phyloP scores from a whole-genome alignment of 2,113 vertebrate genomes.

The Sebastes fasciatus region DNA sequence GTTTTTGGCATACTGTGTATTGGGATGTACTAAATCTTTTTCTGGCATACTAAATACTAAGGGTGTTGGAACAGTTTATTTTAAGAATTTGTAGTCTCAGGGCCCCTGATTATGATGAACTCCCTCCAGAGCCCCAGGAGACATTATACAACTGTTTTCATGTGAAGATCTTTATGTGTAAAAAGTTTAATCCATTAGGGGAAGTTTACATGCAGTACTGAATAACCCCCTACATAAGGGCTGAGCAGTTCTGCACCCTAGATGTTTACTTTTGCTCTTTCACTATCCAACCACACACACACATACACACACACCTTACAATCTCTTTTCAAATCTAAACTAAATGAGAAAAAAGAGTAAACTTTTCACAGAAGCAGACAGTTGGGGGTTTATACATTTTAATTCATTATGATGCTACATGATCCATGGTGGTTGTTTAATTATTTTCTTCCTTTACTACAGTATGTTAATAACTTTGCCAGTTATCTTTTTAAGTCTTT shows the following conservation, averaged over 20 bases:
- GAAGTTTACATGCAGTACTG: background rate
- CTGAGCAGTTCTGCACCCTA: background rate
- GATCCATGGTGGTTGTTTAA: constrained; percentile 63
- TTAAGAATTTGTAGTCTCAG: background rate
- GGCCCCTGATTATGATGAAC: background rate
- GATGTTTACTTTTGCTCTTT: background rate
- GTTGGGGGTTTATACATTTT: constrained; percentile 67
- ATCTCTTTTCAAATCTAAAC: background rate
- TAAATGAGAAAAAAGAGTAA: background rate
- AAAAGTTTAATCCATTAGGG: background rate
- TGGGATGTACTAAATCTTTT: too few species aligned
- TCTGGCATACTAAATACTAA: too few species aligned
- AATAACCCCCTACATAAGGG: background rate
- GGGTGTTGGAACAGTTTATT: too few species aligned
- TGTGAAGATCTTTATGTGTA: background rate
- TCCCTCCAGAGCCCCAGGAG: background rate
- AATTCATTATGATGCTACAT: constrained; percentile 75
- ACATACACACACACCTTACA: background rate
- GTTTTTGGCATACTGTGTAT: too few species aligned
- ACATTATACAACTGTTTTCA: background rate
- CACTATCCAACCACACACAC: background rate
- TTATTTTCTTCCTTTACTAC: constrained; percentile 61
- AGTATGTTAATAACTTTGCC: constrained; percentile 72
- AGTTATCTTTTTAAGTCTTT: constrained; percentile 51
- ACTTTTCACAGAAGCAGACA: constrained; percentile 56